These are phyloP conservation scores for Caenorhabditis elegans DNA, from an alignment of 1,140 invertebrate species.

Conservation along the genomic window WBcel235 BX284605.5:8272501-8273000, in stretches of 20 bases:
- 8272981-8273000: too few relatives aligned
- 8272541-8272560: background rate
- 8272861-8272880: constrained; percentile 50
- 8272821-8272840: constrained; percentile 56
- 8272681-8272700: constrained; percentile 44
- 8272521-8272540: constrained; percentile 34
- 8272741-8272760: constrained; percentile 37
- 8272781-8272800: constrained; percentile 54
- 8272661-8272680: constrained; percentile 49
- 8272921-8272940: constrained; percentile 56
- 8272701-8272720: background rate
- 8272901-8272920: constrained; percentile 53
- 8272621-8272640: constrained; percentile 53
- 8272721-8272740: background rate
- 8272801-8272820: constrained; percentile 46
- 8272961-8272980: background rate
- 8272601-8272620: constrained; percentile 57
- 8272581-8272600: constrained; percentile 51
- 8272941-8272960: constrained; percentile 34
- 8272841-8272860: constrained; percentile 53
- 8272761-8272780: constrained; percentile 48
- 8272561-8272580: constrained; percentile 11
- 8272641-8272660: constrained; percentile 54
- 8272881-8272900: constrained; percentile 11
- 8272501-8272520: constrained; percentile 37